Evolutionary conservation across 2,888 invertebrate species (phyloP), one percentile per base, ranked within the genome.

Genomic region (Oxyteleia sp.): DNA sequence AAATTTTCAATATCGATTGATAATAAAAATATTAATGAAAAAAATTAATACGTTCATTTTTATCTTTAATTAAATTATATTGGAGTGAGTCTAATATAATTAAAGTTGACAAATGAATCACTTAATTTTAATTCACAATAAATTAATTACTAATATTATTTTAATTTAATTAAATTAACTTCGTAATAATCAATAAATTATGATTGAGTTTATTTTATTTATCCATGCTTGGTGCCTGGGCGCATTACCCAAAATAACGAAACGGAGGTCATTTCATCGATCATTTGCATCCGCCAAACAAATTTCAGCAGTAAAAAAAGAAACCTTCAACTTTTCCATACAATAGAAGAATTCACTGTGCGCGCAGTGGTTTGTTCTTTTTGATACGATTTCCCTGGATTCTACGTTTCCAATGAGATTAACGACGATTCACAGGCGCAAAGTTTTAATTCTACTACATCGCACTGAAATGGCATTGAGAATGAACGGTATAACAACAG

Each of bases 321-420:
- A n/a, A 29, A 26, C 13, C 49, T 38, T 16, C 4, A 49, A 38
- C 23, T 38, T 41, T 51, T 41, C 11, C 15, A 53, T 32, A n/a
- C 41, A 76, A 53, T 23, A 45, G 47, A 64, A 55, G 76, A 59
- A 76, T 59, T 18, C 41, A 43, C 18, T 38, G 41, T 4, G 61
- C 16, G 45, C 13, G n/a, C 11, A 29, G 18, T 13, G 55, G 53
- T 63, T 71, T 68, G 45, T 57, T 71, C 64, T 59, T 71, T 79
- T 64, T 71, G 35, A 47, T 49, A 45, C 61, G 63, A 78, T 78
- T 71, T 71, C 26, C 26, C 41, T 64, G 55, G 47, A 69, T 69
- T 69, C 45, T 35, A 15, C 53, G 38, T 15, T 78, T 68, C 45
- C 55, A 43, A 41, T 38, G 68, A 45, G 68, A 78, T 78, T 76